Evolutionary conservation across 2,797 vertebrate genomes (phyloP), one percentile per base, ranked within the genome.

Genomic region (Echiichthys vipera): DNA sequence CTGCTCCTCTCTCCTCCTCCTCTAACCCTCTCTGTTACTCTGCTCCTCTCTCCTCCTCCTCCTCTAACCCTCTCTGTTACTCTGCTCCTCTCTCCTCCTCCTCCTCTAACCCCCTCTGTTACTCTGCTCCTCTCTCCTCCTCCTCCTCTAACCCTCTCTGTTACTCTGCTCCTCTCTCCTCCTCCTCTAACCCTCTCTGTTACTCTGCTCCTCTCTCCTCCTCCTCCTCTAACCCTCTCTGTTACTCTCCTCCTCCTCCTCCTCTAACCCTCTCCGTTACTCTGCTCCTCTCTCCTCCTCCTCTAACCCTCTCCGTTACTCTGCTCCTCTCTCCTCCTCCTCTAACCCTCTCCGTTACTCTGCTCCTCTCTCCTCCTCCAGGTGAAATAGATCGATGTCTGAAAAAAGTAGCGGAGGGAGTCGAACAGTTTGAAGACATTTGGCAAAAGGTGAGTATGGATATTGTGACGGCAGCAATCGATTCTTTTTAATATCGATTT

Each of bases 311-410:
- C 8, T 10, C 30, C 42, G 54, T 65, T 37, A 0, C 47, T 45
- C 27, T 69, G 24, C 20, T 37, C 40, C 2, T 54, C n/a, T 34
- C 15, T 42, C 53, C 5, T 74, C 29, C n/a, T 15, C 25, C 4
- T 39, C 32, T 57, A 5, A 65, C 42, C 6, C 42, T 15, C 8
- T 10, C 30, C 42, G 54, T 65, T 37, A 0, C 47, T 45, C 27
- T 69, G 24, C 20, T 37, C 40, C 2, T 54, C n/a, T 34, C 15
- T 42, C 53, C 5, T 74, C 29, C n/a, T 70, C 0, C 85, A 94
- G 96, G 95, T 89, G 96, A 97, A 95, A 97, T 96, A 94, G 96
- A 97, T 90, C 95, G 96, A 94, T 97, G 96, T 95, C 94, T 96
- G 93, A 97, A 97, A 95, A 97, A 97, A 94, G 96, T 97, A 86